Percentiles rank a stretch among this genome's conserved stretches.
These are phyloP conservation scores for Psephotus haematonotus DNA, from an alignment of 2,113 vertebrate species.

Conservation along the genomic window DNA sequence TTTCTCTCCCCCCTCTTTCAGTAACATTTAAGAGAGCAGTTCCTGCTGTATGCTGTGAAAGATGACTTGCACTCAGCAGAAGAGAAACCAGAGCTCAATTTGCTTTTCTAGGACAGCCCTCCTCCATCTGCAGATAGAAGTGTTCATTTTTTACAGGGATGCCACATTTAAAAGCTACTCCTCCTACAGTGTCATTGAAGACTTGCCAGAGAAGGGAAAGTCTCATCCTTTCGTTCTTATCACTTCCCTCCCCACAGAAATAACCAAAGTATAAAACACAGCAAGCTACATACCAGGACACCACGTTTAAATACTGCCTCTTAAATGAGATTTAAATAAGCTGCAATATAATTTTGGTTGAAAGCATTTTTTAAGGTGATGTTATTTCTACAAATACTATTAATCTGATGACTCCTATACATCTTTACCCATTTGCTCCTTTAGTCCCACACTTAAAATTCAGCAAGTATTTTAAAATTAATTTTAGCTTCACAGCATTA, in stretches of 20 bases:
- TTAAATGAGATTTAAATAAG: background rate
- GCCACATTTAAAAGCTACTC: slow-evolving; percentile 5
- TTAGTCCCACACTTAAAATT: background rate
- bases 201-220: slow-evolving; percentile 14
- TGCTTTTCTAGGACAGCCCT: slow-evolving; percentile 47
- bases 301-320: background rate
- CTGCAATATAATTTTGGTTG: background rate
- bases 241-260: background rate
- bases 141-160: background rate
- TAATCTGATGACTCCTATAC: background rate
- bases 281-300: background rate
- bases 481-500: background rate
- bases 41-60: background rate
- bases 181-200: slow-evolving; percentile 28
- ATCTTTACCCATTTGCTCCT: background rate
- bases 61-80: slow-evolving; percentile 7
- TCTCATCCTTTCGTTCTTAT: background rate
- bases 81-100: slow-evolving; percentile 21
- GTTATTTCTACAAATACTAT: background rate
- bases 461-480: background rate
- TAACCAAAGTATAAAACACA: background rate
- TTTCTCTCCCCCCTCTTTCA: background rate
- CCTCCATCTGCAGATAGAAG: slow-evolving; percentile 35
- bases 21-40: slow-evolving; percentile 23
- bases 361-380: background rate